A percentile compares a stretch with the other conserved stretches of the same genome.
Conservation (phyloP, 1,140 invertebrate genomes). For the Drosophila bocqueti region DNA sequence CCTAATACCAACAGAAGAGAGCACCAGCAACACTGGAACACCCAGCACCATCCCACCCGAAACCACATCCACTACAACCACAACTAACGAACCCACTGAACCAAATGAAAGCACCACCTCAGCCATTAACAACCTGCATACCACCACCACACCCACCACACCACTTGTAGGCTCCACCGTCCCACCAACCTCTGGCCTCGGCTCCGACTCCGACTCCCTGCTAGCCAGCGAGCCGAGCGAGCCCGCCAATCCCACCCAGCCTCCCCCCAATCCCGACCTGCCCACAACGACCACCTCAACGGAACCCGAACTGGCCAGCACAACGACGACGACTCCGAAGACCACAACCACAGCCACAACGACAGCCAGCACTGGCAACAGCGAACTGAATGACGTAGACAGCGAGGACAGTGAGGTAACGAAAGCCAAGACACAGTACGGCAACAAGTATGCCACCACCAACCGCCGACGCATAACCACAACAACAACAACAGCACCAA, state of each 20-base stretch:
- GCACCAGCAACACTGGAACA: constrained; percentile 44
- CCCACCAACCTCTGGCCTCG: constrained; percentile 41
- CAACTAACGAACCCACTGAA: constrained; percentile 78
- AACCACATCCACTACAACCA: constrained; percentile 48
- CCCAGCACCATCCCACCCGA: constrained; percentile 46
- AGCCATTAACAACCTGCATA: constrained; percentile 72
- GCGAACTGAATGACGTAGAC: constrained; percentile 51
- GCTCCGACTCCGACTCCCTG: constrained; percentile 45
- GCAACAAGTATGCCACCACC: constrained; percentile 46
- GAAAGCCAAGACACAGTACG: constrained; percentile 53
- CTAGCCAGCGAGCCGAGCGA: constrained; percentile 35
- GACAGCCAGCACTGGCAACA: constrained; percentile 28
- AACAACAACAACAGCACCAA: constrained; percentile 26
- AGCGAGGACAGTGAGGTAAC: constrained; percentile 70
- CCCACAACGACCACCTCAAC: constrained; percentile 1
- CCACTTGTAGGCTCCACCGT: constrained; percentile 47
- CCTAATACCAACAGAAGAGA: constrained; percentile 45
- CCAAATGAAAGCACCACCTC: constrained; percentile 77
- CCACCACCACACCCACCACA: constrained; percentile 70
- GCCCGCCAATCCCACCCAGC: constrained; percentile 23
- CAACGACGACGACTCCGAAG: constrained; percentile 69
- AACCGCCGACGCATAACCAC: constrained; percentile 53
- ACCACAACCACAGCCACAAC: constrained; percentile 40
- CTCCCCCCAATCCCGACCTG: constrained; percentile 42
- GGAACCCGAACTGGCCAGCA: constrained; percentile 6